Evolutionary conservation across 2,888 invertebrate genomes (phyloP), one percentile per base, ranked within the genome.

Genomic region (Iphiclides podalirius): DNA sequence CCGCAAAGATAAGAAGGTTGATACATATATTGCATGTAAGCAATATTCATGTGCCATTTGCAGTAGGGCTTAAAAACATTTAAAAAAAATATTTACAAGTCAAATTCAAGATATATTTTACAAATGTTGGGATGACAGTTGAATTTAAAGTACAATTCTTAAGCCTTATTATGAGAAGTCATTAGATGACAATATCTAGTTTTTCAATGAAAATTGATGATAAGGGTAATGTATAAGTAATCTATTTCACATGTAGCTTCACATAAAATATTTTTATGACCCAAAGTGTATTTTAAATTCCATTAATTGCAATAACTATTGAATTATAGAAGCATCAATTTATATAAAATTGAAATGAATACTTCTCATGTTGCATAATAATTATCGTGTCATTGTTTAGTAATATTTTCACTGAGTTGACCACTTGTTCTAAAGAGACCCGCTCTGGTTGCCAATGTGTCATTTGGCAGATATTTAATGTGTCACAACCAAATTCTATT

Each of bases 61-160:
- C 69, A 72, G 64, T 63, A 60, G 54, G 57, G 64, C 60, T 63
- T 59, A 31, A 39, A 7, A 35, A 34, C 14, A 23, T 17, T 34
- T 7, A 36, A 35, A 9, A 44, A 26, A n/a, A 16, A 14, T 41
- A 36, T 31, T 34, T 9, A 31, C 11, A 33, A 34, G 14, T 8
- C 33, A 39, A 14, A 54, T n/a, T n/a, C n/a, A n/a, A n/a, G n/a
- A n/a, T n/a, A n/a, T n/a, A 55, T 51, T 42, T 49, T 39, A 26
- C 46, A 41, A 53, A 38, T 49, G 53, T 55, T 53, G 52, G 38
- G 33, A 54, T 51, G 12, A 39, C 42, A 55, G 67, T 68, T 63
- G 59, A 79, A 79, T 79, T 79, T 78, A 82, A 9, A 36, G 83
- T 86, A 86, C 86, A 86, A 86, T 69, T 67, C 58, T 67, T 61